These are phyloP conservation scores for Dolichomitus sp. DNA, from an alignment of 2,888 invertebrate genomes.

Conservation along the genomic window DNA sequence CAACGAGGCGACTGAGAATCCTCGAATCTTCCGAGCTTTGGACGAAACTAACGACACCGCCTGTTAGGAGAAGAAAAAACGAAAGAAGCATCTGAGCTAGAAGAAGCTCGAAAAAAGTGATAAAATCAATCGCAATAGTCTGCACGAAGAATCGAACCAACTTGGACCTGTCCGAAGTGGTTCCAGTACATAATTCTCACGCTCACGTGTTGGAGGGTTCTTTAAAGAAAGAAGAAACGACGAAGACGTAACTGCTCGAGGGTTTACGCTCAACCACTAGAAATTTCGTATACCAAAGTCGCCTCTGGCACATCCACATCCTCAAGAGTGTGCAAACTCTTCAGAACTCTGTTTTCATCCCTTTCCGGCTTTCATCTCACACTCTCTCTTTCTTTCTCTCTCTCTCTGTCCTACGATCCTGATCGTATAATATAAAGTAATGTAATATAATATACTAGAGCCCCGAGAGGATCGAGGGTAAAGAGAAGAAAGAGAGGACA, in stretches of 20 bases:
- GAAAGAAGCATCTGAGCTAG: neutral
- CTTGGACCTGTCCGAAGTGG: neutral
- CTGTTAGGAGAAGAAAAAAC: neutral
- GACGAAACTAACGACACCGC: neutral
- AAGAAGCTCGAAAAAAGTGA: neutral
- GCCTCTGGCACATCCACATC: neutral
- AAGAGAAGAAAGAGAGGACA: conserved; percentile 13
- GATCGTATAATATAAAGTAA: neutral
- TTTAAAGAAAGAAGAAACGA: neutral
- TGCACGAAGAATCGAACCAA: neutral
- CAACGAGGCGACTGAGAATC: neutral
- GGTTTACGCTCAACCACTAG: neutral
- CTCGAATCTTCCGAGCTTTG: neutral
- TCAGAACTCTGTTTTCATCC: conserved; percentile 25
- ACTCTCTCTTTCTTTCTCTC: neutral
- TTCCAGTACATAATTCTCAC: neutral
- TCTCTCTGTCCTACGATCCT: neutral
- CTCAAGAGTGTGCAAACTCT: conserved; percentile 11
- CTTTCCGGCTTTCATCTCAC: conserved; percentile 2
- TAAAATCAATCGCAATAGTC: neutral
- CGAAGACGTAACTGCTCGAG: neutral
- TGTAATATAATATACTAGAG: neutral
- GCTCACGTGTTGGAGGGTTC: neutral
- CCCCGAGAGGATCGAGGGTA: neutral
- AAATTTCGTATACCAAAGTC: conserved; percentile 1